Evolutionary conservation across 35 echinoderm and acorn worm genomes (phyloP).

Genomic region (Heliocidaris erythrogramma): DNA sequence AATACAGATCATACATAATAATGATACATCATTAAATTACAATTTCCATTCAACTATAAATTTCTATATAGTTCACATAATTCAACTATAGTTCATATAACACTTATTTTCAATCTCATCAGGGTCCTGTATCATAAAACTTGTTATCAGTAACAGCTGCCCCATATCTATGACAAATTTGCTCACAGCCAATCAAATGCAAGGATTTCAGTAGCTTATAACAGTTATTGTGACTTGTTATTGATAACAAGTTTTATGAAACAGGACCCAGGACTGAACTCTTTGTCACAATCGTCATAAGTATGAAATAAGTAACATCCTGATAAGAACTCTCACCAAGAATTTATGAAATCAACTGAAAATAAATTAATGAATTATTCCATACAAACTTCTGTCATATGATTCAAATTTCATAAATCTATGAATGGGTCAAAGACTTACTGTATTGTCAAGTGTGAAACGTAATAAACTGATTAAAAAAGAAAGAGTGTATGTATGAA

Average conservation of each 20-base stretch:
- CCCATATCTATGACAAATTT: too few relatives aligned
- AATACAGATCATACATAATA: neutral
- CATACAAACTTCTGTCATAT: neutral
- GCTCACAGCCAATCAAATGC: too few relatives aligned
- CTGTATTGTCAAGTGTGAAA: neutral
- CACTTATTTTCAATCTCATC: neutral
- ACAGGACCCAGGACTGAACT: neutral
- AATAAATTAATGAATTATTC: neutral
- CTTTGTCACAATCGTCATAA: neutral
- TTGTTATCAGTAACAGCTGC: too few relatives aligned
- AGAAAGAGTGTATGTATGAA: too few relatives aligned
- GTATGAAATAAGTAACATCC: neutral
- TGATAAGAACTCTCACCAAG: neutral
- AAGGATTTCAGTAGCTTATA: too few relatives aligned
- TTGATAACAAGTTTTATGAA: too few relatives aligned
- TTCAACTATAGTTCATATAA: neutral
- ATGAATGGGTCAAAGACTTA: neutral
- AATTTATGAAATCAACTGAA: neutral
- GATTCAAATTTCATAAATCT: neutral
- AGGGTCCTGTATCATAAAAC: too few relatives aligned
- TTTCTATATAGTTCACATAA: neutral
- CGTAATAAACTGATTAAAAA: too few relatives aligned
- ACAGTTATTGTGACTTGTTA: too few relatives aligned
- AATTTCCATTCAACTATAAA: neutral
- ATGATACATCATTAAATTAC: neutral